Evolutionary conservation across 2,797 vertebrate genomes (phyloP).

Genomic region (Holocentrus rufus): DNA sequence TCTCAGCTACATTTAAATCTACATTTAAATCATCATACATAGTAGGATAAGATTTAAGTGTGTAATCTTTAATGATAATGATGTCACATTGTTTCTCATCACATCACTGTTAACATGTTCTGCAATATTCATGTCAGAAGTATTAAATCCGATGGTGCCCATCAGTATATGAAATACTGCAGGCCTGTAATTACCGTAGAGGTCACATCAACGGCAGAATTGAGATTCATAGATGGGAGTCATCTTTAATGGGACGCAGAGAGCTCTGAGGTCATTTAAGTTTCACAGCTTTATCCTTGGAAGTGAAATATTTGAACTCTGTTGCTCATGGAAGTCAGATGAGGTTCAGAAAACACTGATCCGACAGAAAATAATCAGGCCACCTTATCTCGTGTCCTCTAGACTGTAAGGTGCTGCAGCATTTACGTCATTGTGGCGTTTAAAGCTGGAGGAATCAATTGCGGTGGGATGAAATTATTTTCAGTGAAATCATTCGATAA

Average conservation of each 20-base stretch:
- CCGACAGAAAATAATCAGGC: not conserved
- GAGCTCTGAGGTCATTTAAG: not conserved
- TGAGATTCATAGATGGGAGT: not conserved
- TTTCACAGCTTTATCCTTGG: not conserved
- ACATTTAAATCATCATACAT: too few relatives aligned
- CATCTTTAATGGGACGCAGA: not conserved
- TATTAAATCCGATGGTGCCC: too few relatives aligned
- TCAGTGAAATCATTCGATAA: conserved; percentile 19
- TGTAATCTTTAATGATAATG: too few relatives aligned
- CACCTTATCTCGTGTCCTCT: conserved; percentile 5
- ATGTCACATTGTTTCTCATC: too few relatives aligned
- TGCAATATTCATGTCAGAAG: too few relatives aligned
- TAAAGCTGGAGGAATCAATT: not conserved
- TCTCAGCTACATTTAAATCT: too few relatives aligned
- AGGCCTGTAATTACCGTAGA: not conserved
- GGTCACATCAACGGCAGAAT: not conserved
- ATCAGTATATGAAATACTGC: not conserved
- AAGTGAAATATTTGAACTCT: conserved; percentile 9
- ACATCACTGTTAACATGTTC: too few relatives aligned
- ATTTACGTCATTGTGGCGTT: not conserved
- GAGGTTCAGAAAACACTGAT: not conserved
- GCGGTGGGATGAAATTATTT: conserved; percentile 12
- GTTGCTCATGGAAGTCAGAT: too few relatives aligned
- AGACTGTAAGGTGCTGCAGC: not conserved
- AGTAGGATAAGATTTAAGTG: too few relatives aligned